phyloP scores from a whole-genome alignment of 2,113 vertebrate species.

The Grammomys dolichurus region DNA sequence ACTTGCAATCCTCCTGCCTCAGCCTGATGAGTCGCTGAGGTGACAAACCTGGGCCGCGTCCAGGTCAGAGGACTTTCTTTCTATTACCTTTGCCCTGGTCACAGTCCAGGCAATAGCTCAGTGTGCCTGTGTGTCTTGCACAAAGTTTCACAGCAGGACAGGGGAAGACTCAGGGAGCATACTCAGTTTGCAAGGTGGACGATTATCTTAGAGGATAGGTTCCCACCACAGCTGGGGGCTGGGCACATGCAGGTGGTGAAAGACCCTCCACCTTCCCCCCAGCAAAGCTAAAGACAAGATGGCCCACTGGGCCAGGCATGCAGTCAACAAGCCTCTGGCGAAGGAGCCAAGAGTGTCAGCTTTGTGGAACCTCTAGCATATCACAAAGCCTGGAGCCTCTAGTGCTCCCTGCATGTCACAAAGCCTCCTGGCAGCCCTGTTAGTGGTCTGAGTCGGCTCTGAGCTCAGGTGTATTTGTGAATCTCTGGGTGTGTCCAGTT shows the following conservation, averaged over 20 bases:
- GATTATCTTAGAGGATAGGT: neutral
- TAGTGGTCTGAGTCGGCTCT: neutral
- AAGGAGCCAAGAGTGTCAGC: neutral
- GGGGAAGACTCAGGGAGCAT: neutral
- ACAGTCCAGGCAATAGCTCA: neutral
- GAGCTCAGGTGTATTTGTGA: neutral
- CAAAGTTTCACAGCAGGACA: neutral
- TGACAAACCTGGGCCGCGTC: neutral
- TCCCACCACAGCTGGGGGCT: accelerated
- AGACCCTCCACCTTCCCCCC: neutral
- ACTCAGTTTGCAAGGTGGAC: neutral
- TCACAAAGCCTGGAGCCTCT: neutral
- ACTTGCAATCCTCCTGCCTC: neutral
- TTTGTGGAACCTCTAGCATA: neutral
- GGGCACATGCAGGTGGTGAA: too few relatives aligned
- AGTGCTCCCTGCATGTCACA: neutral
- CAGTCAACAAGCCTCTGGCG: neutral
- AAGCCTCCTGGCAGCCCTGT: neutral
- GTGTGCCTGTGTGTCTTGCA: accelerated
- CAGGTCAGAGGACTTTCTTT: neutral
- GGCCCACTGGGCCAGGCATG: neutral
- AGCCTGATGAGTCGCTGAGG: neutral
- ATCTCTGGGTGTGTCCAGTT: neutral
- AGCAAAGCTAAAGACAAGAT: neutral
- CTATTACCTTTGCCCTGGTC: too few relatives aligned